Evolutionary conservation across 2,888 invertebrate species (phyloP), one percentile per base, ranked within the genome.

Genomic region (Torymus tubicola): DNA sequence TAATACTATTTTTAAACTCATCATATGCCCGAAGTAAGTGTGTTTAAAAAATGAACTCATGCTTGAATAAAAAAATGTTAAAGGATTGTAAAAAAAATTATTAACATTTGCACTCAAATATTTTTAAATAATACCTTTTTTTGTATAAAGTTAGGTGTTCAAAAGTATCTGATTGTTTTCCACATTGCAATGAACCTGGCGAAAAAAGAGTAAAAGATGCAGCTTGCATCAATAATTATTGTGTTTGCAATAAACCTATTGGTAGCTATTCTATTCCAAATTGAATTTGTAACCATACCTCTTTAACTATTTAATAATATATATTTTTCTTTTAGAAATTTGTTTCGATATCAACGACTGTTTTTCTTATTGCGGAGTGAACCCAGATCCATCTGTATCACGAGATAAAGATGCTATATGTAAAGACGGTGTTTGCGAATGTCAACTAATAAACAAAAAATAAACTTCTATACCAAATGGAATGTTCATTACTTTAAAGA

Each of bases 371-470:
- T 76, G 76, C 14, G 55, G 57, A 10, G 68, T 68, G 0, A 68
- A 42, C 55, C 42, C 76, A 55, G 74, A 74, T 58, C 65, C 65
- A 12, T 55, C 31, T 18, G 50, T 21, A 13, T 50, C 57, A n/a
- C 63, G 64, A 50, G 55, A 57, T 24, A 77, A 70, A n/a, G 21
- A 68, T 12, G 69, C 42, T 5, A 4, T 50, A 14, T 77, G 77
- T 16, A 50, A 55, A 10, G 69, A 69, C 42, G 76, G 76, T 16
- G 21, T 57, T 53, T 77, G 77, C 21, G 69, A 76, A 64, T 65
- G 70, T 55, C 53, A 10, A 53, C 31, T 21, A 8, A 14, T 74
- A 50, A 10, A 67, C 58, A 64, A 58, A 31, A 3, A 31, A 31
- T 31, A 31, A 31, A 31, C 31, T 31, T 31, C 2, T 21, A 21